phyloP scores from a whole-genome alignment of 2,113 vertebrate genomes.

The Nibea coibor region DNA sequence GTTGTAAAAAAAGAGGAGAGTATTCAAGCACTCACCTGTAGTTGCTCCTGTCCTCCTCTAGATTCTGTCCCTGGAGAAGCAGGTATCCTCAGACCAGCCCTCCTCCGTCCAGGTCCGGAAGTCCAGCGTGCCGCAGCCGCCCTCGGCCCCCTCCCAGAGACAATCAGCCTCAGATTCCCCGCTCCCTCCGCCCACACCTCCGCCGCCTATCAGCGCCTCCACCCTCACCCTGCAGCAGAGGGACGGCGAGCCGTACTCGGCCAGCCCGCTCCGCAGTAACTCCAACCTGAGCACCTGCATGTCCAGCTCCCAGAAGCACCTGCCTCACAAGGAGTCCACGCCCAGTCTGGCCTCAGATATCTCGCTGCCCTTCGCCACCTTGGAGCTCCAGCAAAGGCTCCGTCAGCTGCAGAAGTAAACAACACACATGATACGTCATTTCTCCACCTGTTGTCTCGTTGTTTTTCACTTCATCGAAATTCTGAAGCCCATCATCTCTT shows the following conservation, averaged over 20 bases:
- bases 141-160: slow-evolving; percentile 46
- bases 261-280: slow-evolving; percentile 84
- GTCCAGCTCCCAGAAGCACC: slow-evolving; percentile 87
- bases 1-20: background rate
- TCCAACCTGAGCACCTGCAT: slow-evolving; percentile 85
- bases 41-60: slow-evolving; percentile 53
- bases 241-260: slow-evolving; percentile 78
- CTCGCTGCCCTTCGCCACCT: slow-evolving; percentile 90
- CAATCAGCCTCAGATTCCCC: slow-evolving; percentile 56
- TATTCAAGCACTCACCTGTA: background rate
- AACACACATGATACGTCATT: background rate
- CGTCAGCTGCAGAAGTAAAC: slow-evolving; percentile 94
- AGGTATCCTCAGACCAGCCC: slow-evolving; percentile 85
- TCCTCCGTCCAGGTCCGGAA: slow-evolving; percentile 91
- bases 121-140: slow-evolving; percentile 71
- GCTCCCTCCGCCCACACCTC: slow-evolving; percentile 53
- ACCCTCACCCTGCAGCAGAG: slow-evolving; percentile 75
- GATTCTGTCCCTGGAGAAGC: slow-evolving; percentile 92
- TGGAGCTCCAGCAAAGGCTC: slow-evolving; percentile 93
- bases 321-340: slow-evolving; percentile 90
- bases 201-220: slow-evolving; percentile 63
- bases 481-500: background rate
- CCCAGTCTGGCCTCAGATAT: slow-evolving; percentile 95
- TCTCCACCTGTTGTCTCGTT: background rate
- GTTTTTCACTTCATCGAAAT: background rate